Evolutionary conservation across 1,140 invertebrate species (phyloP).

Genomic region (Meloidogyne chitwoodi): DNA sequence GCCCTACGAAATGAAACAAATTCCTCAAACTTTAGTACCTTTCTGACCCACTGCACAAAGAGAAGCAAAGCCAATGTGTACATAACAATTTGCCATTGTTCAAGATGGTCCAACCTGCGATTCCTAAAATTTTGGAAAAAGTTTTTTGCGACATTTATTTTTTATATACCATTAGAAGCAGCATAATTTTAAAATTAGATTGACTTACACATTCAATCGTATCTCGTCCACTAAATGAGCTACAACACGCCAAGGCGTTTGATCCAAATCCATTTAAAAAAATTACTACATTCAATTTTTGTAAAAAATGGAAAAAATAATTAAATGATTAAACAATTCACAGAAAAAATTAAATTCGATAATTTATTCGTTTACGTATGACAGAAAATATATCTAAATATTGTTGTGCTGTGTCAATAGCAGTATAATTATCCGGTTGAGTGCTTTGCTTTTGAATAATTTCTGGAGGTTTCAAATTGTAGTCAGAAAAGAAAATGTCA

Average conservation of each 20-base stretch:
- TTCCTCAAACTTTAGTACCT: conserved; percentile 46
- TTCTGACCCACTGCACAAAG: conserved; percentile 45
- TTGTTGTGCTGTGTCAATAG: conserved; percentile 38
- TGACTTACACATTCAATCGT: conserved; percentile 23
- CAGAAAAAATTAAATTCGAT: conserved; percentile 8
- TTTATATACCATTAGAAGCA: no score
- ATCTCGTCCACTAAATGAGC: conserved; percentile 38
- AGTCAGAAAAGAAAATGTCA: conserved; percentile 31
- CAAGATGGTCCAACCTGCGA: conserved; percentile 42
- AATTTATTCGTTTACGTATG: conserved; percentile 31
- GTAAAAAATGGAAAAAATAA: background rate
- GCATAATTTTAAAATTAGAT: background rate
- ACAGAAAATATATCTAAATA: conserved; percentile 34
- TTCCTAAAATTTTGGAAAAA: conserved; percentile 10
- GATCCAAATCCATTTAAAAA: conserved; percentile 28
- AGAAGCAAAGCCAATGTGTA: conserved; percentile 40
- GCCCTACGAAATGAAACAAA: conserved; percentile 23
- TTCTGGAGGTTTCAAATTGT: background rate
- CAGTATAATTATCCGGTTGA: conserved; percentile 28
- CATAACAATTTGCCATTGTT: conserved; percentile 46
- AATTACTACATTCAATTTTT: background rate
- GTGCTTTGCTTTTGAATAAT: conserved; percentile 19
- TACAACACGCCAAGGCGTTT: conserved; percentile 38
- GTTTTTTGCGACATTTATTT: no score
- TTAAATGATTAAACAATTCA: background rate